These are phyloP conservation scores for Mesorhabditis belari DNA, from an alignment of 2,888 invertebrate species.

Conservation along the genomic window DNA sequence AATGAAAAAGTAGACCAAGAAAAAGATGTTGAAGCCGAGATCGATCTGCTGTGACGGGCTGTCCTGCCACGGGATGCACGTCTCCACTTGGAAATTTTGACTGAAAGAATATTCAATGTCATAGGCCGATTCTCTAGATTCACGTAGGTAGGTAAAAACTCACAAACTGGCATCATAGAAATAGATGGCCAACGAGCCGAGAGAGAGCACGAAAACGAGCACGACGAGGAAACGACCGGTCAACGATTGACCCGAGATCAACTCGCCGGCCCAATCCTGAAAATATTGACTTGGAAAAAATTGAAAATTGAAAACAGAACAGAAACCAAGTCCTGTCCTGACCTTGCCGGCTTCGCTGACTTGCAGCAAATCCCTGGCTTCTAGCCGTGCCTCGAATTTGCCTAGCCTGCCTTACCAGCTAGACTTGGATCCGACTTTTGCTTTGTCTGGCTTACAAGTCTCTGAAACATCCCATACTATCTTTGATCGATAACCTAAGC, in stretches of 20 bases:
- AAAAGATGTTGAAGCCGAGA: constrained; percentile 99
- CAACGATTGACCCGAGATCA: constrained; percentile 98
- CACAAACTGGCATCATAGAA: constrained; percentile 99
- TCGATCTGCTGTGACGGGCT: constrained; percentile 99
- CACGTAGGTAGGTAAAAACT: constrained; percentile 12
- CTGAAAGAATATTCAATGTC: constrained; percentile 56
- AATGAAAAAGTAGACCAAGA: constrained; percentile 99
- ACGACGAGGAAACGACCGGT: constrained; percentile 98
- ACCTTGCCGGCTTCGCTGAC: too few species aligned
- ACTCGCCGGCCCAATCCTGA: constrained; percentile 95
- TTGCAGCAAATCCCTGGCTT: too few species aligned
- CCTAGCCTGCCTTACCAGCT: too few species aligned
- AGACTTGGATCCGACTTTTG: too few species aligned
- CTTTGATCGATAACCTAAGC: too few species aligned
- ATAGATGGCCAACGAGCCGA: constrained; percentile 99
- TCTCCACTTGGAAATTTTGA: constrained; percentile 69
- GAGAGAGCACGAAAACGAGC: constrained; percentile 98
- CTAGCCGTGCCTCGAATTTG: too few species aligned
- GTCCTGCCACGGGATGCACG: constrained; percentile 97
- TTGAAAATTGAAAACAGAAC: too few species aligned
- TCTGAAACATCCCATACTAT: too few species aligned
- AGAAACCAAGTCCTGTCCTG: too few species aligned
- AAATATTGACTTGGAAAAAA: too few species aligned
- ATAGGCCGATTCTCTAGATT: neutral
- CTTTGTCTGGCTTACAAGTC: too few species aligned